Base-by-base conservation (phyloP, 23 tunicate species). In the Trididemnum miniatum region DNA sequence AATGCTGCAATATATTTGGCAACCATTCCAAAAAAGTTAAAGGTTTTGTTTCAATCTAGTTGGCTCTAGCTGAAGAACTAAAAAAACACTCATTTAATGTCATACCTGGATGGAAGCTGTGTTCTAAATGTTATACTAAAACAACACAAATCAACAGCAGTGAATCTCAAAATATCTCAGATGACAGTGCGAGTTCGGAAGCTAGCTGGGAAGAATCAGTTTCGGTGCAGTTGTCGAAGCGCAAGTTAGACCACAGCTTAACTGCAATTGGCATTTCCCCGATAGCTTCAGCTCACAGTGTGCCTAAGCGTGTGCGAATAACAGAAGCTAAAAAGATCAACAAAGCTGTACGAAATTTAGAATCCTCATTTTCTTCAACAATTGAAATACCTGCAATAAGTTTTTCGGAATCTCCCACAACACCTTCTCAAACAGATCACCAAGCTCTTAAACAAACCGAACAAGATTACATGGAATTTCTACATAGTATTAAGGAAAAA, bases 231-330 rank as follows among this genome's bases (percentile, higher is more conserved):
- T 9, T 24, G 5, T 4, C 69, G 22, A 62, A 62, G 22, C 69
- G 69, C 25, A 62, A 62, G 22, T n/a, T 62, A 62, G 69, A 62
- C 22, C 5, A n/a, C 69, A 62, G 69, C 69, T 25, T 22, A 15
- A 44, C 54, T 44, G 54, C 40, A 31, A 25, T 62, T 15, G 67
- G 67, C 20, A 62, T 62, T 20, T 69, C 75, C 5, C n/a, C 75
- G 5, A 4, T 69, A 69, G 40, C 2, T 12, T 31, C 75, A 31
- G 7, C 75, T 69, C 37, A 69, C 39, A 28, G 75, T 5, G 2
- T 69, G 7, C 75, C 75, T 5, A 69, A 69, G 26, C 75, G 37
- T 32, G 9, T 3, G n/a, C 39, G 37, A 30, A 69, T 34, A 2
- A 31, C 4, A 5, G 9, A 69, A 34, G 75, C 75, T 27, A 69